Base-by-base conservation (phyloP, 37 sponge, comb jelly and placozoan species). In the Theonella swinhoei region DNA sequence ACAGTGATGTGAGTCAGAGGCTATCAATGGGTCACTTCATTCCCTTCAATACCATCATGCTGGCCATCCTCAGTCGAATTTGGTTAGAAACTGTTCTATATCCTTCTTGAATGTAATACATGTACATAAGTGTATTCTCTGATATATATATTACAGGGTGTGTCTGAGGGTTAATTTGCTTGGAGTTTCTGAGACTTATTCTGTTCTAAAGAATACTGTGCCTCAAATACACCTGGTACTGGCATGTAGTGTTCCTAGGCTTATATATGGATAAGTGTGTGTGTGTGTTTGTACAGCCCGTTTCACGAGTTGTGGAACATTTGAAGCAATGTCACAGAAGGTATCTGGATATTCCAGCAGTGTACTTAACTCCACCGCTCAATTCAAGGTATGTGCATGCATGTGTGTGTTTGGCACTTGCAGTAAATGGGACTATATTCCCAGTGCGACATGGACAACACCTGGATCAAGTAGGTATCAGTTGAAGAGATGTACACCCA, bases 1-100 rank as follows among this genome's bases (percentile, higher is more conserved):
- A 43, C 76, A 80, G 80, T 20, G 91, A 86, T 2, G 81, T 86
- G 23, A 61, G 61, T 2, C 79, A 84, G 60, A 61, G 75, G 37
- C 64, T 92, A 71, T 3, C 17, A 19, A 83, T 60, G 59, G 32
- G 85, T 24, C 62, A 80, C 23, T 92, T 92, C 43, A 61, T 92
- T 30, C 85, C 88, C 11, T 37, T 80, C 31, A 84, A 92, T 66
- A 42, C 87, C 14, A 29, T 92, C 1, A 70, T 87, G 70, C 23
- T 64, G 41, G 68, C 92, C 25, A 65, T 67, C 20, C 63, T 92
- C 32, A 88, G 92, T 31, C 73, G 92, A 74, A 32, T 92, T 22
- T 84, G 88, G 92, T 92, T 42, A 62, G 74, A 22, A 23, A 29
- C 5, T 19, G 28, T 23, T 23, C 31, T 59, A 22, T 59, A 14